Conservation (phyloP, 2,888 invertebrate genomes). For the Athalia rosae region DNA sequence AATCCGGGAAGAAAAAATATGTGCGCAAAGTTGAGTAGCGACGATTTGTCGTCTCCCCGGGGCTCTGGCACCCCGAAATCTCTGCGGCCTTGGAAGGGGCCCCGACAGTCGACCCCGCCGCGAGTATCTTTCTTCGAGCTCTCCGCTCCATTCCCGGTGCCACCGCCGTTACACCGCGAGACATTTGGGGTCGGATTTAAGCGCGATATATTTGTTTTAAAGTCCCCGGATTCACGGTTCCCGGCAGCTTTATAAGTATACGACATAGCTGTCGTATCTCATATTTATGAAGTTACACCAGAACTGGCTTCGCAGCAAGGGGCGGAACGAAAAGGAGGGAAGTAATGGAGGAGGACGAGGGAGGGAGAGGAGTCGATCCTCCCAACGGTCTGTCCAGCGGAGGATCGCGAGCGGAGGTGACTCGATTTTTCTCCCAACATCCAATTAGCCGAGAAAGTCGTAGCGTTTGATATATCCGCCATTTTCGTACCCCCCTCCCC, state of each 20-base stretch:
- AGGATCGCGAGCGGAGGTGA: not conserved
- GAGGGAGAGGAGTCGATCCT: slow-evolving; percentile 46
- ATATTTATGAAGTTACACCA: slow-evolving; percentile 67
- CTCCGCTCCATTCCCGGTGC: slow-evolving; percentile 46
- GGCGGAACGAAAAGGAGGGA: not conserved
- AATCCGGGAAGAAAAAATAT: slow-evolving; percentile 59
- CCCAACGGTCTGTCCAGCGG: not conserved
- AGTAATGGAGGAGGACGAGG: slow-evolving; percentile 44
- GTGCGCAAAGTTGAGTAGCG: slow-evolving; percentile 65
- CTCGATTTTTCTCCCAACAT: not conserved
- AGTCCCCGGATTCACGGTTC: slow-evolving; percentile 62
- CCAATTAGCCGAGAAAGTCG: too few relatives aligned
- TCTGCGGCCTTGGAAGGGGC: slow-evolving; percentile 46
- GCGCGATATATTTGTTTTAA: slow-evolving; percentile 73
- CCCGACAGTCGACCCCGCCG: slow-evolving; percentile 32
- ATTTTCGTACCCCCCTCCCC: too few relatives aligned
- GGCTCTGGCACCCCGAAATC: slow-evolving; percentile 49
- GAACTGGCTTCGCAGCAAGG: slow-evolving; percentile 55
- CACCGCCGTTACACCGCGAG: slow-evolving; percentile 52
- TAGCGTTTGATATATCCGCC: too few relatives aligned
- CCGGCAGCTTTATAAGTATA: slow-evolving; percentile 45
- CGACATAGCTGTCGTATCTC: slow-evolving; percentile 55
- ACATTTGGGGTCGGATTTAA: slow-evolving; percentile 68
- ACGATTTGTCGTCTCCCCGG: slow-evolving; percentile 63
- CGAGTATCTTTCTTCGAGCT: slow-evolving; percentile 17